A percentile compares a stretch with the other conserved stretches of the same genome.
Conservation (phyloP, 2,113 vertebrate genomes). For the Struthio camelus region DNA sequence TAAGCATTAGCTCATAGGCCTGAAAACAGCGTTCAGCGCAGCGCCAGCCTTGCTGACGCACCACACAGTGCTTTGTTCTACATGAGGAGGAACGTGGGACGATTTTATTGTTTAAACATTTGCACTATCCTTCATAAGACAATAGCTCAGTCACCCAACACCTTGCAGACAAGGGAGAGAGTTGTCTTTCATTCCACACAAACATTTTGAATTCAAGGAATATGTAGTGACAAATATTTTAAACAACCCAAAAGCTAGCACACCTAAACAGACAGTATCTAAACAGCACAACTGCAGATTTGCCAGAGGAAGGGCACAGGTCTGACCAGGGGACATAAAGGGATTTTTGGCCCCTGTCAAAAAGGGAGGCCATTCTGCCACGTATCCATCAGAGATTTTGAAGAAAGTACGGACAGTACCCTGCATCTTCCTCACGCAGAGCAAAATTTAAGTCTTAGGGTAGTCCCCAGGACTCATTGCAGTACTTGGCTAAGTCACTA, state of each 20-base stretch:
- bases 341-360: neutral
- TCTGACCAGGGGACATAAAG: neutral
- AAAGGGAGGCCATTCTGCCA: neutral
- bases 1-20: neutral
- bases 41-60: neutral
- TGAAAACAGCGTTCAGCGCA: neutral
- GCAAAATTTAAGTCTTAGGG: neutral
- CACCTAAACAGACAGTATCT: neutral
- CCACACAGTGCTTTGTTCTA: neutral
- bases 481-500: neutral
- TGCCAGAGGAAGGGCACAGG: rapidly evolving
- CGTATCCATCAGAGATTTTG: neutral
- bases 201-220: neutral
- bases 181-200: neutral
- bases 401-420: neutral
- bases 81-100: neutral
- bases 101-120: neutral
- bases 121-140: neutral
- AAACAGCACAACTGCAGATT: neutral
- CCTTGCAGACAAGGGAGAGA: neutral
- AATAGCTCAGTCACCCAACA: neutral
- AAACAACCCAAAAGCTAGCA: neutral
- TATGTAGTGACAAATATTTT: neutral
- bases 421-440: neutral
- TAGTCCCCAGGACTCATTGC: neutral